Evolutionary conservation across 1,140 invertebrate species (phyloP), one percentile per base, ranked within the genome.

Genomic region (Campodea augens): DNA sequence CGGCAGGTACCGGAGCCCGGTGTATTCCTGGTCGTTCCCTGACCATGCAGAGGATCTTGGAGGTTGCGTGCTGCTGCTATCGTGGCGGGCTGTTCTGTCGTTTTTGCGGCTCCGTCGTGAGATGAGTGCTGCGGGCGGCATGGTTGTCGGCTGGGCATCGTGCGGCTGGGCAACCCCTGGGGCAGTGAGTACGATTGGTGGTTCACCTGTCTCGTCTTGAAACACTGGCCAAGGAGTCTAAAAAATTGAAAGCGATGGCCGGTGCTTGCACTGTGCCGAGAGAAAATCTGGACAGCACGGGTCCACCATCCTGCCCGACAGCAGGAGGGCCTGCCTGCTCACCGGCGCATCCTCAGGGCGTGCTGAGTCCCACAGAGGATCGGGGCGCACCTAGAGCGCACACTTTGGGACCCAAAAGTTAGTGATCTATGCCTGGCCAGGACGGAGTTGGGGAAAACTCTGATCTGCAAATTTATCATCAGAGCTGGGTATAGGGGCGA

Each of bases 171-270:
- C 57, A 55, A 52, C 51, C 60, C 60, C 50, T 64, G 69, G 65
- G 47, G 65, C 65, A 65, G 64, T 63, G 67, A 60, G 64, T 61
- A 59, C 64, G 67, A 62, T 70, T n/a, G 70, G 70, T 65, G 66
- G 67, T 67, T 69, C 69, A 68, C 68, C 68, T 71, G 75, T 78
- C 79, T 80, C 80, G 80, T 86, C 83, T 86, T 83, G 80, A 84
- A 86, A 84, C 79, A 85, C 79, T 78, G 81, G 84, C 80, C 80
- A 85, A 83, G 79, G 78, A 83, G 80, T 84, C 74, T 78, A 80
- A 70, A 75, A 73, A 75, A 70, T 77, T 69, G 70, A 78, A 78
- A 72, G 67, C 70, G 61, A 73, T 67, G 53, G 58, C 41, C 19
- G 32, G 43, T 22, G 22, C 23, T 25, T 27, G 20, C 58, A 57